These are phyloP conservation scores for Chelonoidis abingdonii DNA, from an alignment of 2,113 vertebrate genomes.

Conservation along the genomic window DNA sequence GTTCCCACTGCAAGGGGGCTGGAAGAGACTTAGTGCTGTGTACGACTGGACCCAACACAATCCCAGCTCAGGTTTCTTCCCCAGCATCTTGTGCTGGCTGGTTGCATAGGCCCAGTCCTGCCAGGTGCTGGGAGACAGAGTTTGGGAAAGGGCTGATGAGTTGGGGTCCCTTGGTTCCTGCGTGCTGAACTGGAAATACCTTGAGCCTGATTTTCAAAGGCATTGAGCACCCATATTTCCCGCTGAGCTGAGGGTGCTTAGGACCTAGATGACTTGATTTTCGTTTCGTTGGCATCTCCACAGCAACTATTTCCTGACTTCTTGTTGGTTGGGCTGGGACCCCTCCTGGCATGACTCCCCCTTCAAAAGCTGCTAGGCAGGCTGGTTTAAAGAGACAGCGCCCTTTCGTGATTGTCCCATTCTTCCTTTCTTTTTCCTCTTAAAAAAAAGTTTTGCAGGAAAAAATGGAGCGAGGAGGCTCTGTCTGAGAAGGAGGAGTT, in stretches of 20 bases:
- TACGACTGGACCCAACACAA: rapidly evolving
- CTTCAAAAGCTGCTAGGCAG: background rate
- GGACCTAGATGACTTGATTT: background rate
- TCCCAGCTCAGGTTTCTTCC: rapidly evolving
- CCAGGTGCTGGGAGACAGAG: background rate
- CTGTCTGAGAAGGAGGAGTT: background rate
- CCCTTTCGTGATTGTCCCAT: background rate
- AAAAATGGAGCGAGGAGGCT: background rate
- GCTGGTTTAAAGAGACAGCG: background rate
- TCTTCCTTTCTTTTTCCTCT: background rate
- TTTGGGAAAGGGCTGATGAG: background rate
- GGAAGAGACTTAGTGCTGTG: background rate
- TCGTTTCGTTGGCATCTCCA: background rate
- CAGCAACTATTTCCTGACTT: background rate
- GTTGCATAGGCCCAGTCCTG: background rate
- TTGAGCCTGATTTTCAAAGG: background rate
- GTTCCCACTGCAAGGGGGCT: background rate
- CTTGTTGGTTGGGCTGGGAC: background rate
- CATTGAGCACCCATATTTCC: rapidly evolving
- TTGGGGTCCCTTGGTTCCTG: background rate
- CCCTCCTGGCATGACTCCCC: background rate
- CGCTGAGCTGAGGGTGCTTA: background rate
- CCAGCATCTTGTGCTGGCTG: rapidly evolving
- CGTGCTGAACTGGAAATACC: background rate
- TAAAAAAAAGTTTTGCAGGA: background rate